Base-by-base conservation (phyloP, 2,888 invertebrate genomes). In the Pocota personata region DNA sequence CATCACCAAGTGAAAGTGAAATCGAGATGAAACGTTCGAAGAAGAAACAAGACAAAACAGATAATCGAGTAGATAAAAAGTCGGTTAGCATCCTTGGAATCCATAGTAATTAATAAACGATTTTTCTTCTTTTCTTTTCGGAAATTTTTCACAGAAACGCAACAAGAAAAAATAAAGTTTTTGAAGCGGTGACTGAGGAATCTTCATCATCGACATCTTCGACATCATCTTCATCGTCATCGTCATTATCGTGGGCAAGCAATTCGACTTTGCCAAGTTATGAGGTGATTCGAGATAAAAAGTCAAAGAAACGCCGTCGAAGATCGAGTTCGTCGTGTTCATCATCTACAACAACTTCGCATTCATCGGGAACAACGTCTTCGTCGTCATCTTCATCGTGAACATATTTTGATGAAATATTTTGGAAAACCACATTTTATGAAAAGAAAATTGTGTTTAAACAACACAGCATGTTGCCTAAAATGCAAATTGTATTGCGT, bases 221-320 rank as follows among this genome's bases (percentile, higher is more conserved):
- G 76, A 58, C 82, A 46, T 73, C 86, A n/a, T 88, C 87, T 32
- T 89, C 90, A 72, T 90, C 91, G 3, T 90, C 90, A 24, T 90
- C 88, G 37, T 90, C 88, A 40, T 88, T 90, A 75, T 90, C 91
- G 8, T 90, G 90, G 57, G 90, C 90, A 32, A 92, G 92, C 75
- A 90, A 91, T 80, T 91, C 91, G 24, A 91, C 92, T 66, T 79
- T 92, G 88, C 91, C 91, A 80, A 91, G 91, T 73, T 91, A 91
- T 87, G 91, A 91, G 84, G 91, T 92, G 19, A 92, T 91, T 14
- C 90, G 89, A 66, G 92, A 92, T 82, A 92, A 91, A 76, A 90
- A 89, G 64, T 82, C 88, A 37, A 91, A 91, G 14, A 91, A 91
- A 58, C 89, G 89, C 7, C 90, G 89, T 30, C 89, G 76, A 37